Evolutionary conservation across 92 coral and sea anemone genomes (phyloP).

Genomic region (Meandrina meandrites): DNA sequence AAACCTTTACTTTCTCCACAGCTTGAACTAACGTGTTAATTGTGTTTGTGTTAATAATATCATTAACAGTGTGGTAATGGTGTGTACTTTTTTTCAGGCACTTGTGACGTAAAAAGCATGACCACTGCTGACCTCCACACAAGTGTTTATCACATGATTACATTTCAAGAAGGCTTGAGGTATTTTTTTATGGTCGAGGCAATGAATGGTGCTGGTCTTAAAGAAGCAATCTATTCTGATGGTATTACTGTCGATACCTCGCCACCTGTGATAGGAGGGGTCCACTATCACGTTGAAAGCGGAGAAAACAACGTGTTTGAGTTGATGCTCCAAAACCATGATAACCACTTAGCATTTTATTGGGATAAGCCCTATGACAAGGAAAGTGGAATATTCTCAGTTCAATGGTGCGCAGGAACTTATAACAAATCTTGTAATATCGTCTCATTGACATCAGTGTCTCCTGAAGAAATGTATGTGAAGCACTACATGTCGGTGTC

Average conservation of each 20-base stretch:
- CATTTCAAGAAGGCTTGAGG: conserved; percentile 60
- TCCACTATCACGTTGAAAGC: conserved; percentile 27
- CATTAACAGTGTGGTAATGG: too few species aligned
- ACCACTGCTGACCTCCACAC: conserved; percentile 61
- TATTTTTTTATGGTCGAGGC: conserved; percentile 85
- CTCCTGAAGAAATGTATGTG: conserved; percentile 15
- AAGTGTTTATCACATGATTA: conserved; percentile 32
- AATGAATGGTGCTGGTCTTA: conserved; percentile 84
- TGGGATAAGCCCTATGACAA: conserved; percentile 67
- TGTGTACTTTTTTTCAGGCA: conserved; percentile 47
- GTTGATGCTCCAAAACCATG: conserved; percentile 41
- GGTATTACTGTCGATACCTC: conserved; percentile 79
- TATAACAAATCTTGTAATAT: conserved; percentile 48
- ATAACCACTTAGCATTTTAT: conserved; percentile 31
- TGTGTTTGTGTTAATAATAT: too few species aligned
- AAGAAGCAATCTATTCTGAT: conserved; percentile 70
- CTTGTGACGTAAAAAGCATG: conserved; percentile 66
- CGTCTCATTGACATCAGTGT: conserved; percentile 52
- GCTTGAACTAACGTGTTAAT: too few species aligned
- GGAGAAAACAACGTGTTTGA: not conserved
- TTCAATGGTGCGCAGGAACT: conserved; percentile 76
- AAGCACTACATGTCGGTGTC: conserved; percentile 44
- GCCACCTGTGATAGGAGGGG: conserved; percentile 63
- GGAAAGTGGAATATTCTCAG: conserved; percentile 66
- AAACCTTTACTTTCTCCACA: not conserved